Base-by-base conservation (phyloP, 2,888 invertebrate species). In the Ommatoiulus sabulosus region DNA sequence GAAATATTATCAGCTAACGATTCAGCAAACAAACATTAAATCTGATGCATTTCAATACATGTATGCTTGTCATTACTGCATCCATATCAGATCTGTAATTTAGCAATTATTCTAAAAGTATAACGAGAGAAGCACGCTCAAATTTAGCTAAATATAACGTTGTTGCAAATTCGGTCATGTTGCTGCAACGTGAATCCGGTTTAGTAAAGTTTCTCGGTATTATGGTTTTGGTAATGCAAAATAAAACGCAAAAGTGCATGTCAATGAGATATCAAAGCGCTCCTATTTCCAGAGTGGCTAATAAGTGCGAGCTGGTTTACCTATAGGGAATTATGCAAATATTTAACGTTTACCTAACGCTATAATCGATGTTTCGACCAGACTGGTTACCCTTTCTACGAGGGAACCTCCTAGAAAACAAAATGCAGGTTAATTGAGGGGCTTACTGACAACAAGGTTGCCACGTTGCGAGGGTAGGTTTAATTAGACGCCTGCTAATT, bases 341-440 rank as follows among this genome's bases (percentile, higher is more conserved):
- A 80, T 80, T 80, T 80, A 24, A 6, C 63, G 63, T 35, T 80
- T 35, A 10, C 80, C 80, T 12, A 52, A 80, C 12, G 24, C 3
- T 35, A 12, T 3, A 35, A 80, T 80, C 80, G 35, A 80, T 80
- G 80, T 80, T 80, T 80, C 80, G 80, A 35, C 80, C 80, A 80
- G 80, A 10, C 8, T 80, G 10, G 8, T 80, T 24, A 80, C 10
- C 24, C 35, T 12, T 35, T 10, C 35, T 17, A 10, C 10, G 1
- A 35, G 5, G 6, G 12, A 80, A 35, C 1, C 8, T 24, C 24
- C 20, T 12, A 10, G 35, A 10, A 35, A 35, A 80, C 12, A 7
- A 24, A 24, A 72, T 57, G 52, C 1, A 72, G 72, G 72, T 6
- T 20, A 17, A 24, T 63, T 6, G n/a, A 63, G n/a, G 5, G 10